Evolutionary conservation across 2,113 vertebrate genomes (phyloP).

Genomic region (Micromys minutus): DNA sequence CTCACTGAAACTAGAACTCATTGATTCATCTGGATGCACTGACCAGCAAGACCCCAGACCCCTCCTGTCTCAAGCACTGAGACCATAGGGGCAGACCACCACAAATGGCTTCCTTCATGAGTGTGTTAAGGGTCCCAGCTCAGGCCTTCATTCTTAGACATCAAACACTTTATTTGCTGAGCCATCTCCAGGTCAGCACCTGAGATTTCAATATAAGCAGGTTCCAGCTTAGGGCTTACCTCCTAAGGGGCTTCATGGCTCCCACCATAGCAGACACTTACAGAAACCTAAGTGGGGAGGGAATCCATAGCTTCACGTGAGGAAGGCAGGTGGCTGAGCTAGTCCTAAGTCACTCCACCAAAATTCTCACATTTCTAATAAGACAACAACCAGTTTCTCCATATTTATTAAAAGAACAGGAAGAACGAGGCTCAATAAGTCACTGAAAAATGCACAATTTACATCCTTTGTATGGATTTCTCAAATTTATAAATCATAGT

Average conservation of each 20-base stretch:
- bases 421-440: slow-evolving; percentile 16
- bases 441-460: slow-evolving; percentile 11
- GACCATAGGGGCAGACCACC: background rate
- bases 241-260: background rate
- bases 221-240: background rate
- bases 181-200: background rate
- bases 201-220: background rate
- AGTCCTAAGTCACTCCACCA: background rate
- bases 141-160: background rate
- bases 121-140: background rate
- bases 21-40: background rate
- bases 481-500: slow-evolving; percentile 25
- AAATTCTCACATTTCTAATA: slow-evolving; percentile 30
- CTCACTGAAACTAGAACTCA: background rate
- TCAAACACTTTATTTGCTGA: background rate
- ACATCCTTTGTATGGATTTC: background rate
- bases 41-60: too few relatives aligned
- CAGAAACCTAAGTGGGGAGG: background rate
- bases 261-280: background rate
- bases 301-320: background rate
- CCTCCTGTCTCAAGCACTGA: background rate
- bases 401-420: slow-evolving; percentile 18
- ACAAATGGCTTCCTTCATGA: background rate
- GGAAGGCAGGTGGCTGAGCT: background rate
- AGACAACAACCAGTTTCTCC: background rate